Evolutionary conservation across 2,888 invertebrate genomes (phyloP).

Genomic region (Lasioglossum malachurum): DNA sequence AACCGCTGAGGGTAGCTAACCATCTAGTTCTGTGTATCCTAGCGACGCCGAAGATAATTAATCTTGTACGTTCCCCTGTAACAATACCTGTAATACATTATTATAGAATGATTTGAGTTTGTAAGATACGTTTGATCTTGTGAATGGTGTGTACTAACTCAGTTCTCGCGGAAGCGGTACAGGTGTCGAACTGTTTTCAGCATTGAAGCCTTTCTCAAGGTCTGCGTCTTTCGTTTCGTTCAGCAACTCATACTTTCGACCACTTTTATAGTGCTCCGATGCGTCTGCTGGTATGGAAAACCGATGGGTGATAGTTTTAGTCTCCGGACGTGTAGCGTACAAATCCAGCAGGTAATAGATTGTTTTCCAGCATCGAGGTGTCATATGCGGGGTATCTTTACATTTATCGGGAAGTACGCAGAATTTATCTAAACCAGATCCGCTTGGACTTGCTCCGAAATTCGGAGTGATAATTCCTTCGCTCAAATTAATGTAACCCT

Average conservation of each 20-base stretch:
- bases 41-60: slow-evolving; percentile 95
- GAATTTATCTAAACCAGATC: slow-evolving; percentile 86
- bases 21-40: slow-evolving; percentile 94
- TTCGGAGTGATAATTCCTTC: slow-evolving; percentile 91
- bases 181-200: slow-evolving; percentile 84
- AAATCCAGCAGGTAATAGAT: slow-evolving; percentile 96
- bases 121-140: neutral
- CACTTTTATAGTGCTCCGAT: slow-evolving; percentile 89
- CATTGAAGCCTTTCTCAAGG: slow-evolving; percentile 86
- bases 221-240: slow-evolving; percentile 87
- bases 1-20: slow-evolving; percentile 95
- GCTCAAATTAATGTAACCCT: slow-evolving; percentile 93
- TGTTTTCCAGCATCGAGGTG: slow-evolving; percentile 97
- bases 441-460: slow-evolving; percentile 88
- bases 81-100: slow-evolving; percentile 81
- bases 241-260: slow-evolving; percentile 87
- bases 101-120: slow-evolving; percentile 15
- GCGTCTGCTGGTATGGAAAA: slow-evolving; percentile 90
- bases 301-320: slow-evolving; percentile 95
- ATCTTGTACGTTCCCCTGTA: slow-evolving; percentile 89
- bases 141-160: slow-evolving; percentile 76
- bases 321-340: slow-evolving; percentile 97
- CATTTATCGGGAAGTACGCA: slow-evolving; percentile 86
- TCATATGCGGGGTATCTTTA: slow-evolving; percentile 83
- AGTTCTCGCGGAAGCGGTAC: slow-evolving; percentile 83